A percentile compares a stretch with the other conserved stretches of the same genome.
phyloP scores from a whole-genome alignment of 1,140 invertebrate species.

The Zaprionus kolodkinae region DNA sequence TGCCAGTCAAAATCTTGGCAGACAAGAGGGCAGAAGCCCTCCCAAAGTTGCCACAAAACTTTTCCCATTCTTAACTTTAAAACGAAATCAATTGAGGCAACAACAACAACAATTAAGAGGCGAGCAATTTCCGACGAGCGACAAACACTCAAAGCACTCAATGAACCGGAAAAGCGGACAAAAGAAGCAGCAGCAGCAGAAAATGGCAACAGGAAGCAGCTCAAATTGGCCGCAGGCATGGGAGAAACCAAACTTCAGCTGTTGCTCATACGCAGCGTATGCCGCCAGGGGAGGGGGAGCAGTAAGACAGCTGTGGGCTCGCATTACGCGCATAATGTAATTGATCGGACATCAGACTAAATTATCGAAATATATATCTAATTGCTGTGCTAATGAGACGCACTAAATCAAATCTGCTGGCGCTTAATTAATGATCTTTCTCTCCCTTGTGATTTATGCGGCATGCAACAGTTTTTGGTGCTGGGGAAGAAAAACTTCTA shows the following conservation, averaged over 20 bases:
- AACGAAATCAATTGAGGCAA: conserved; percentile 71
- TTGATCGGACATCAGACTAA: conserved; percentile 23
- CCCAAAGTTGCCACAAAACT: conserved; percentile 44
- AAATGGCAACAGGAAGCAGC: conserved; percentile 7
- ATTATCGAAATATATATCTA: conserved; percentile 33
- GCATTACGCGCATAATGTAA: conserved; percentile 20
- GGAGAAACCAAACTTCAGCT: conserved; percentile 4
- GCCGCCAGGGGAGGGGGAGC: background rate
- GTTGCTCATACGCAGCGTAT: conserved; percentile 38
- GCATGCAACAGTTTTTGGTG: background rate
- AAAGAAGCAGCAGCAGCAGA: conserved; percentile 11
- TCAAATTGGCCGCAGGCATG: conserved; percentile 30
- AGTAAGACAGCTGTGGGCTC: background rate
- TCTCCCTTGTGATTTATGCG: conserved; percentile 19
- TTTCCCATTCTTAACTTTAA: conserved; percentile 61
- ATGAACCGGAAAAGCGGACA: conserved; percentile 50
- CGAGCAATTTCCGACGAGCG: conserved; percentile 75
- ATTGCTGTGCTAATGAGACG: conserved; percentile 28
- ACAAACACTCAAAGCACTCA: conserved; percentile 55
- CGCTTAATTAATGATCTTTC: conserved; percentile 34
- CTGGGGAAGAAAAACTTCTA: conserved; percentile 3
- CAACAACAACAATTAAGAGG: conserved; percentile 67
- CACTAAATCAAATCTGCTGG: conserved; percentile 38
- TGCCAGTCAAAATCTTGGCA: conserved; percentile 30
- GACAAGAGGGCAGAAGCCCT: background rate